Percentiles rank a stretch among this genome's conserved stretches.
phyloP scores from a whole-genome alignment of 2,113 vertebrate genomes.

The Anoura caudifer region DNA sequence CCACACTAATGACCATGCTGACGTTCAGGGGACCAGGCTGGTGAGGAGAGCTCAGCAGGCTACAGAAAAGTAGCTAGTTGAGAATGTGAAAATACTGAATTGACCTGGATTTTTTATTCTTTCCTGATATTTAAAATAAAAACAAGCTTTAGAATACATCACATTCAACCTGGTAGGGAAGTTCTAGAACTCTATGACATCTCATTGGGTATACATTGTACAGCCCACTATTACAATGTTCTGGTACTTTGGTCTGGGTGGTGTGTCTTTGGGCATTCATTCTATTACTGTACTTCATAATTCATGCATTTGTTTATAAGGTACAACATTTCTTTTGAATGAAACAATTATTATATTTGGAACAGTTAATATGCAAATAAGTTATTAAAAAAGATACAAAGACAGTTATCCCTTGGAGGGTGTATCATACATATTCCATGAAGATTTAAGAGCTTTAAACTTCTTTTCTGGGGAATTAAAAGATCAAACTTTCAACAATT shows the following conservation, averaged over 20 bases:
- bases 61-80: neutral
- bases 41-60: neutral
- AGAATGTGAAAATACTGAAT: neutral
- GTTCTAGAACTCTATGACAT: neutral
- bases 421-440: neutral
- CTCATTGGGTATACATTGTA: neutral
- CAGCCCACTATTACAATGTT: neutral
- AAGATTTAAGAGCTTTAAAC: neutral
- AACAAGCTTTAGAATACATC: neutral
- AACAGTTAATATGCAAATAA: neutral
- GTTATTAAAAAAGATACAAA: neutral
- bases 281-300: slow-evolving; percentile 8
- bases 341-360: neutral
- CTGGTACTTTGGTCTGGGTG: neutral
- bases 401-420: neutral
- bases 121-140: neutral
- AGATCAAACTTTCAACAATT: neutral
- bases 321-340: neutral
- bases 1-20: accelerated
- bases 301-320: neutral
- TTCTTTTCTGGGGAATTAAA: neutral
- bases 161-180: neutral
- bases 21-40: neutral
- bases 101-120: slow-evolving; percentile 13
- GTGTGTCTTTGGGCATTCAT: neutral